Percentiles rank a stretch among this genome's conserved stretches.
These are phyloP conservation scores for Lophius americanus DNA, from an alignment of 2,797 vertebrate genomes.

Conservation along the genomic window DNA sequence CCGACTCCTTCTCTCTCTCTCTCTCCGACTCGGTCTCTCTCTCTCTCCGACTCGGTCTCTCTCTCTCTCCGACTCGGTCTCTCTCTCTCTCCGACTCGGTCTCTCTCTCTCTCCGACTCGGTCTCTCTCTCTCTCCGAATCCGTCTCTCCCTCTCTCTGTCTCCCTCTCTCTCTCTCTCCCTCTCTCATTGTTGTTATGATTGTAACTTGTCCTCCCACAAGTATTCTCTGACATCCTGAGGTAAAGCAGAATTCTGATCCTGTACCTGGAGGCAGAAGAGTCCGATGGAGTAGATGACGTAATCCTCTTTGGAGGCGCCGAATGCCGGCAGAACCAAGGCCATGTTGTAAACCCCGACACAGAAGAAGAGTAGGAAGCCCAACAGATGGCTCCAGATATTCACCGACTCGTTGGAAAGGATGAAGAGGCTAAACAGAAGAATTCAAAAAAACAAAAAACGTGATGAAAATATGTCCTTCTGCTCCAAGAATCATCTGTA, in stretches of 20 bases:
- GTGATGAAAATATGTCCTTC: not conserved
- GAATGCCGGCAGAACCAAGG: conserved; percentile 85
- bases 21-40: too few species aligned
- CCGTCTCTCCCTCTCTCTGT: too few species aligned
- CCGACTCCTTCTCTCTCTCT: too few species aligned
- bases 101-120: too few species aligned
- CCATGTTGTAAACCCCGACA: conserved; percentile 92
- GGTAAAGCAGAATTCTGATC: not conserved
- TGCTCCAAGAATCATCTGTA: not conserved
- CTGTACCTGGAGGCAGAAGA: conserved; percentile 95
- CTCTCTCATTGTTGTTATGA: too few species aligned
- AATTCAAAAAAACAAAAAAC: conserved; percentile 3
- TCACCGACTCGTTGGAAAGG: conserved; percentile 95
- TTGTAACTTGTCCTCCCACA: too few species aligned
- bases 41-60: too few species aligned
- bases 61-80: too few species aligned
- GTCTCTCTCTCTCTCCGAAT: too few species aligned
- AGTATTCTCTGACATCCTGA: not conserved
- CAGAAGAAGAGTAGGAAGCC: conserved; percentile 94
- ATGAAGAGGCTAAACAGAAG: conserved; percentile 88
- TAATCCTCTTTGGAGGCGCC: conserved; percentile 93
- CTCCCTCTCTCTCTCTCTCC: too few species aligned
- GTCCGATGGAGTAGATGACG: conserved; percentile 92
- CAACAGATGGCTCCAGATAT: conserved; percentile 96
- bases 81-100: too few species aligned